phyloP scores from a whole-genome alignment of 2,797 vertebrate species.

The Sphenopsis melanotis region DNA sequence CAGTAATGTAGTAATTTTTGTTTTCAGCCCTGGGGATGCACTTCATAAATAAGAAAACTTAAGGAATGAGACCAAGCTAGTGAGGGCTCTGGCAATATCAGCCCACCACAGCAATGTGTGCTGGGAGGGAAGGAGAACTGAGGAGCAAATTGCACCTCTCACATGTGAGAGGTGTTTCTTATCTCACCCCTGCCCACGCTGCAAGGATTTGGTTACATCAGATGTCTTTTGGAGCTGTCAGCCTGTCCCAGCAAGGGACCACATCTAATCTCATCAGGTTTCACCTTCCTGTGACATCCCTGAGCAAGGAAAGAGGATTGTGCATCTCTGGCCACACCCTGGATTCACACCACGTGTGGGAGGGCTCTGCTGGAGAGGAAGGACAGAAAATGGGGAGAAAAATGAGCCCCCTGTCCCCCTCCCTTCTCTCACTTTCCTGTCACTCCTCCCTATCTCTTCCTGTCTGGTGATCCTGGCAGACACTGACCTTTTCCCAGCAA shows the following conservation, averaged over 20 bases:
- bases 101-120: rapidly evolving
- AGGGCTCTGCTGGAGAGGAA: not conserved
- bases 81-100: not conserved
- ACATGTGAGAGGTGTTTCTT: not conserved
- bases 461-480: not conserved
- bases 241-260: not conserved
- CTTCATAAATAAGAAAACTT: not conserved
- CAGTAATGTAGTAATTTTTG: not conserved
- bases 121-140: not conserved
- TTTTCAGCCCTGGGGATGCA: not conserved
- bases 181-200: not conserved
- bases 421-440: not conserved
- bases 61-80: not conserved
- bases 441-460: not conserved
- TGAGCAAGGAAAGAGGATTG: constrained; percentile 44
- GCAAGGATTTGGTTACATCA: constrained; percentile 43
- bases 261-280: constrained; percentile 49
- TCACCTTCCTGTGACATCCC: constrained; percentile 48
- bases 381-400: not conserved
- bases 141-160: not conserved
- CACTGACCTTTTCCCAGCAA: not conserved
- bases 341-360: not conserved
- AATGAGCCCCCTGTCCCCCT: not conserved
- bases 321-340: not conserved
- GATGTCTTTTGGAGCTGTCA: not conserved